Evolutionary conservation across 2,113 vertebrate genomes (phyloP), one percentile per base, ranked within the genome.

Genomic region (Lagopus muta): DNA sequence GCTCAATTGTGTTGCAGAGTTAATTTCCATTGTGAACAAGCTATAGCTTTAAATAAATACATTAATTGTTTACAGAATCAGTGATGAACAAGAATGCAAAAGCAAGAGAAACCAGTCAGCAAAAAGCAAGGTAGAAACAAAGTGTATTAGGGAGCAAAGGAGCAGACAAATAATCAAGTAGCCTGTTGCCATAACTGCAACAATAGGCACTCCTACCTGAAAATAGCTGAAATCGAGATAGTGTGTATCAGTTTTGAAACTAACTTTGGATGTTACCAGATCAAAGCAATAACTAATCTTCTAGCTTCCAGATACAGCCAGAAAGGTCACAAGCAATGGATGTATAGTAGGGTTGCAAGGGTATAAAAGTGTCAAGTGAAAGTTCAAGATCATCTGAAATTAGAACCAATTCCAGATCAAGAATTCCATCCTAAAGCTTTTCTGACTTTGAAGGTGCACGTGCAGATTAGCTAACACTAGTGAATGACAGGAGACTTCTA

Each of bases 381-480:
- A 82, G 72, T 50, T 76, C 55, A 86, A 70, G 38, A 40, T 62
- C 42, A 38, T 28, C 71, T 52, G 20, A 79, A 93, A 74, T 42
- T 57, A 88, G 88, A 96, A 71, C 12, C 7, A 20, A 45, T 2
- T 60, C 11, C 34, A 88, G 28, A 80, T 17, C n/a, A 83, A 80
- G 69, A 83, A 71, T 75, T 77, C 60, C 77, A 21, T 32, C 40
- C 32, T 47, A 67, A 60, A 4, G 6, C 38, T 78, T 54, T 90
- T 64, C 57, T 47, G 34, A 81, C 72, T 77, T 45, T 34, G 27
- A 93, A 94, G 73, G 91, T 86, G 57, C 57, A 90, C 3, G 1
- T 69, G 25, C 45, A 84, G 65, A 61, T 83, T 71, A 80, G 45
- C 75, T 34, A 60, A 15, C 15, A 54, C 52, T 54, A 30, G 27